Percentiles rank a stretch among this genome's conserved stretches.
Evolutionary conservation across 2,888 invertebrate genomes (phyloP).

Genomic region (Drosophila testacea): DNA sequence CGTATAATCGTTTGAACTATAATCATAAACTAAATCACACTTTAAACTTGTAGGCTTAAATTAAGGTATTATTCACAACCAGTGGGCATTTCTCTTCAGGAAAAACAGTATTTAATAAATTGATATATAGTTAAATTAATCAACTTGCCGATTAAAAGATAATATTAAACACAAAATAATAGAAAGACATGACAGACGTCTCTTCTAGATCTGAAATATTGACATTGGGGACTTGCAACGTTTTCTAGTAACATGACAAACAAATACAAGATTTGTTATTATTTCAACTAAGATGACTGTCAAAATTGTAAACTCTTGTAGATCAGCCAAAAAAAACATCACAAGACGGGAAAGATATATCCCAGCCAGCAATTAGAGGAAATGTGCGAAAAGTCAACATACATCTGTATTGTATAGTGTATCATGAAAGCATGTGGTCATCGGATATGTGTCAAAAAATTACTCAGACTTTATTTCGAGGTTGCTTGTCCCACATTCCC

Average conservation of each 20-base stretch:
- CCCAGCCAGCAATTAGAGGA: slow-evolving; percentile 23
- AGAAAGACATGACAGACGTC: not conserved
- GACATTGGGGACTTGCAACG: not conserved
- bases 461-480: slow-evolving; percentile 3
- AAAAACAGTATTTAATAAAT: no score
- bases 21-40: no score
- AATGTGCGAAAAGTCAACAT: slow-evolving; percentile 45
- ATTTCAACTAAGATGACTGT: not conserved
- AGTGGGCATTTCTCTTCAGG: no score
- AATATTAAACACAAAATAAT: not conserved
- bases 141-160: not conserved
- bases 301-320: not conserved
- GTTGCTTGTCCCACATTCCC: slow-evolving; percentile 19
- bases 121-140: no score
- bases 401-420: not conserved
- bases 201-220: not conserved
- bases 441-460: slow-evolving; percentile 3
- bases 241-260: not conserved
- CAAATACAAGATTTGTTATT: not conserved
- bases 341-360: not conserved
- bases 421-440: slow-evolving; percentile 18
- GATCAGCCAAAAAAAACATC: not conserved
- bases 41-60: no score
- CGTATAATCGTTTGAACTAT: no score
- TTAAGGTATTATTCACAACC: no score